Evolutionary conservation across 1,140 invertebrate genomes (phyloP), one percentile per base, ranked within the genome.

Genomic region (Mizuhopecten yessoensis): DNA sequence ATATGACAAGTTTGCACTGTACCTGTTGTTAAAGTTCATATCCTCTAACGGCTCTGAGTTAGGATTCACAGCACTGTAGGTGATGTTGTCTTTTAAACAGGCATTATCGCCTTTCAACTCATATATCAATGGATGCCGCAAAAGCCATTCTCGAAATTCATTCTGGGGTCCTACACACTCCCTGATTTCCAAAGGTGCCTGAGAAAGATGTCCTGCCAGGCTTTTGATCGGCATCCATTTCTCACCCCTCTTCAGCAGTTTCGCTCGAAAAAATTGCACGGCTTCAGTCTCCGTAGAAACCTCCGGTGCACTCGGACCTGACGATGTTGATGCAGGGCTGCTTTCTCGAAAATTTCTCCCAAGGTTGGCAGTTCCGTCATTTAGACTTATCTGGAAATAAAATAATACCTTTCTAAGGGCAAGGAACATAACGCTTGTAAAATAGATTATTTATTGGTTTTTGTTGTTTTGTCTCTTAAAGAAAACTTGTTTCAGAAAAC

Each of bases 111-210:
- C 96, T 87, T 95, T 94, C 0, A 97, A 93, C 29, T 96, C 96
- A 95, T 97, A 97, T 91, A 97, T 96, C 90, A 96, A 94, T 57
- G 96, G 96, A 93, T 97, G 96, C 87, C 94, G 95, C 5, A 95
- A 90, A 36, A 97, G 94, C 94, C 96, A 97, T 33, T 94, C 94
- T 87, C 94, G 94, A 92, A 97, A 97, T 88, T 96, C 96, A 88
- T 96, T 96, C 90, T 97, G 96, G 33, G 96, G 96, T 34, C 96
- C 96, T 36, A 97, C 96, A 94, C 95, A 96, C 75, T 96, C 96
- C 33, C 96, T 92, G n/a, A 97, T 96, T 88, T 96, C 96, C 10
- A 91, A 34, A 23, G 95, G 93, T 10, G 96, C 96, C 91, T 97
- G 96, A 7, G 96, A 96, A n/a, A 97, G 94, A 93, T 97, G 96